Evolutionary conservation across 2,113 vertebrate species (phyloP), one percentile per base, ranked within the genome.

Genomic region (Ranitomeya variabilis): DNA sequence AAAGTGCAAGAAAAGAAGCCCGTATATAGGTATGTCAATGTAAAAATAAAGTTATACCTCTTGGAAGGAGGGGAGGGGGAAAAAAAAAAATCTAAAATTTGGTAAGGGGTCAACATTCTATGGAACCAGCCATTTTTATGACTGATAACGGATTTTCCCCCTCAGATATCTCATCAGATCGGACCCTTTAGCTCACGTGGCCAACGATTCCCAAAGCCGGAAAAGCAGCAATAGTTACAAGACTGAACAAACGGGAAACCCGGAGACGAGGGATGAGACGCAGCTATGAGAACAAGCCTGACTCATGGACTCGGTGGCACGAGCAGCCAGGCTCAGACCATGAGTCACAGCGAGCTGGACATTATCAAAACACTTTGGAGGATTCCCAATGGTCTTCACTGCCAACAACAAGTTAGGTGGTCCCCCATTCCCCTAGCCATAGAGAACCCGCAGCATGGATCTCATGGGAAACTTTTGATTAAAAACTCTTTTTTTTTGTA

Each of bases 121-220:
- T 45, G 37, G 37, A 45, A 45, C 5, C 37, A 45, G 37, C 37
- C 37, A 3, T 2, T 45, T 45, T 45, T 45, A 3, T 45, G 37
- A 45, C 3, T 45, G 37, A 45, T 45, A 45, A 45, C 37, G 5
- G 37, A 6, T 83, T 19, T 18, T 54, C n/a, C 71, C 67, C 2
- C 0, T 0, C 90, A 99, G 97, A 94, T 99, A 99, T 91, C 96
- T 99, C 90, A 99, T 99, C 91, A 96, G 98, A 52, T 97, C 97
- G 0, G 98, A 99, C 90, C 98, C 98, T 0, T 93, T 99, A 91
- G 98, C 98, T 0, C 97, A 99, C 0, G 93, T 99, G 89, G 95
- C 96, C 19, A 96, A 97, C 37, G 95, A 97, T 1, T 93, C 94
- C 7, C 95, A 95, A 23, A 92, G 94, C 90, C 95, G 90, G 87